Evolutionary conservation across 1,140 invertebrate species (phyloP).

Genomic region (Zaprionus ghesquierei): DNA sequence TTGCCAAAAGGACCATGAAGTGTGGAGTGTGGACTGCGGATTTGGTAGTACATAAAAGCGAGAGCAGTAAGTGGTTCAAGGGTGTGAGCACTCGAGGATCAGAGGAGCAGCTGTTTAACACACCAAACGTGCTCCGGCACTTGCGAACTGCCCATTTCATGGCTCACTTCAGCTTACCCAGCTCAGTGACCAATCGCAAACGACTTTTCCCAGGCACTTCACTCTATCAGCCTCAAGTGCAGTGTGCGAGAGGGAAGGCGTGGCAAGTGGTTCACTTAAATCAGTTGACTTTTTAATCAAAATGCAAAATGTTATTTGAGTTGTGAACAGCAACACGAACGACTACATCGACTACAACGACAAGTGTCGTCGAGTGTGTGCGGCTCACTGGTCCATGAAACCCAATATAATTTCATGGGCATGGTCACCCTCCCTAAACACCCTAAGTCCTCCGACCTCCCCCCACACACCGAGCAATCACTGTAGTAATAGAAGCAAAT

Average conservation of each 20-base stretch:
- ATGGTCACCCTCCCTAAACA: neutral
- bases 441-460: too few species aligned
- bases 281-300: constrained; percentile 58
- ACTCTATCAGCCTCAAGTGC: constrained; percentile 43
- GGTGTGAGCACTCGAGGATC: neutral
- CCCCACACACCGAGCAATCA: neutral
- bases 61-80: neutral
- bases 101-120: constrained; percentile 55
- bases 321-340: constrained; percentile 30
- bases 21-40: neutral
- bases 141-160: constrained; percentile 32
- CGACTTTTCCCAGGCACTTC: constrained; percentile 39
- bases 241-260: neutral
- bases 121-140: constrained; percentile 50
- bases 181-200: constrained; percentile 23
- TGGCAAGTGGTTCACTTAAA: neutral
- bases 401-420: constrained; percentile 57
- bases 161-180: constrained; percentile 26
- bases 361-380: constrained; percentile 31
- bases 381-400: constrained; percentile 51
- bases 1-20: constrained; percentile 48
- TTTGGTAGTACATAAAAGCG: neutral
- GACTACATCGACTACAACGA: neutral
- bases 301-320: constrained; percentile 62
- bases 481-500: constrained; percentile 4